Conservation (phyloP, 2,113 vertebrate genomes). For the Lophius piscatorius region DNA sequence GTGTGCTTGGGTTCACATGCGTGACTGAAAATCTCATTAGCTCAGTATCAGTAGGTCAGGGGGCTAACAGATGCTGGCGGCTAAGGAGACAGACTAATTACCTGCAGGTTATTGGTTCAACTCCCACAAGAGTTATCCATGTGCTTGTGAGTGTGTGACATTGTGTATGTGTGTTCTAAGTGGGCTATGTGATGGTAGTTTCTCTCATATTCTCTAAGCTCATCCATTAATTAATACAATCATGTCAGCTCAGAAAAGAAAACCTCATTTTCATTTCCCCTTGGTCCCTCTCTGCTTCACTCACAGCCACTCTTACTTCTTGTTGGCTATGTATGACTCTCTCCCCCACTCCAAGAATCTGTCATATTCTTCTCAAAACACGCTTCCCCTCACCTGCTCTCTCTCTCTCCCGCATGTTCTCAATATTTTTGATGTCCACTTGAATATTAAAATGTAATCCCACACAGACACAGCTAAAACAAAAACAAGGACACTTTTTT, state of each 20-base stretch:
- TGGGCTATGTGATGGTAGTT: slow-evolving; percentile 32
- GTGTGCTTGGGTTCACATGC: slow-evolving; percentile 8
- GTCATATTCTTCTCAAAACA: slow-evolving; percentile 7
- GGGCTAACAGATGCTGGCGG: slow-evolving; percentile 74
- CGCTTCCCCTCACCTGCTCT: neutral
- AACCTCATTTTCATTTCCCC: slow-evolving; percentile 55
- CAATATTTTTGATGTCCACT: too few species aligned
- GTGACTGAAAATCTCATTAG: slow-evolving; percentile 74
- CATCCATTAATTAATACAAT: slow-evolving; percentile 70
- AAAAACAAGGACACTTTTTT: slow-evolving; percentile 1
- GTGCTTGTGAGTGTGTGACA: slow-evolving; percentile 31
- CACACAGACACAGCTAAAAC: too few species aligned
- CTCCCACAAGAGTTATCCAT: slow-evolving; percentile 64
- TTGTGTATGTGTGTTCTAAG: slow-evolving; percentile 15
- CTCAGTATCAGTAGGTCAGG: slow-evolving; percentile 71
- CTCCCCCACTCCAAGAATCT: too few species aligned
- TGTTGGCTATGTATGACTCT: neutral
- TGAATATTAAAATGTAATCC: slow-evolving; percentile 20
- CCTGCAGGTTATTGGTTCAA: slow-evolving; percentile 76
- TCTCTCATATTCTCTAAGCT: slow-evolving; percentile 55
- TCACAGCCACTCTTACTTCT: slow-evolving; percentile 1
- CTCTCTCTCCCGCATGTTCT: neutral
- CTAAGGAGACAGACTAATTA: slow-evolving; percentile 79
- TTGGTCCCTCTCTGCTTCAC: slow-evolving; percentile 16
- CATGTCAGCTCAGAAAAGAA: slow-evolving; percentile 64